Evolutionary conservation across 2,113 vertebrate species (phyloP).

Genomic region (Urocitellus parryii): DNA sequence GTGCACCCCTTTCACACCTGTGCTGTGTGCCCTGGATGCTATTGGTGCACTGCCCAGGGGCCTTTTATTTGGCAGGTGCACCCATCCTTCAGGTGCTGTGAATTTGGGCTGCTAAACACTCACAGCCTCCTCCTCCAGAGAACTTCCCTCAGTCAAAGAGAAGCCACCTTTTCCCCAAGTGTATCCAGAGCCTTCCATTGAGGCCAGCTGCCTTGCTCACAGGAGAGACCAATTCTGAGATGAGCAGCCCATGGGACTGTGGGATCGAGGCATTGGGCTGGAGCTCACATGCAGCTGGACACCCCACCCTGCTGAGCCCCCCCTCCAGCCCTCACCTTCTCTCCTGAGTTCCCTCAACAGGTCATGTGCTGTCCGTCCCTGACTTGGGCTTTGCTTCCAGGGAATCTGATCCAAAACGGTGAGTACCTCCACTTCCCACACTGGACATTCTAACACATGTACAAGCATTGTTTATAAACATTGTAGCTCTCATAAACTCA

Average conservation of each 20-base stretch:
- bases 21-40: fast-evolving
- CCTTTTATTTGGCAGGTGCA: too few species aligned
- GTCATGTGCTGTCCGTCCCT: fast-evolving
- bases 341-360: too few species aligned
- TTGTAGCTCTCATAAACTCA: neutral
- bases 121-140: neutral
- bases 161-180: neutral
- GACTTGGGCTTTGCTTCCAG: neutral
- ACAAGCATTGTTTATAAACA: neutral
- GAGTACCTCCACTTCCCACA: neutral
- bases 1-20: neutral
- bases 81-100: neutral
- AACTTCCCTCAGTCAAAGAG: neutral
- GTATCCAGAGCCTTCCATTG: neutral
- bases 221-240: neutral
- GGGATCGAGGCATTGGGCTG: neutral
- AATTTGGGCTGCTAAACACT: neutral
- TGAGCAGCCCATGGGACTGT: fast-evolving
- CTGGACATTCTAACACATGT: neutral
- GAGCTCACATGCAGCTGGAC: neutral
- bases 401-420: neutral
- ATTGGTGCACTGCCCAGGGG: too few species aligned
- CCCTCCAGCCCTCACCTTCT: neutral
- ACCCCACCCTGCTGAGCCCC: neutral
- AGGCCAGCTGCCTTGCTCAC: neutral